A percentile compares a stretch with the other conserved stretches of the same genome.
Conservation (phyloP, 1,140 invertebrate species). For the Onthophagus taurus region DNA sequence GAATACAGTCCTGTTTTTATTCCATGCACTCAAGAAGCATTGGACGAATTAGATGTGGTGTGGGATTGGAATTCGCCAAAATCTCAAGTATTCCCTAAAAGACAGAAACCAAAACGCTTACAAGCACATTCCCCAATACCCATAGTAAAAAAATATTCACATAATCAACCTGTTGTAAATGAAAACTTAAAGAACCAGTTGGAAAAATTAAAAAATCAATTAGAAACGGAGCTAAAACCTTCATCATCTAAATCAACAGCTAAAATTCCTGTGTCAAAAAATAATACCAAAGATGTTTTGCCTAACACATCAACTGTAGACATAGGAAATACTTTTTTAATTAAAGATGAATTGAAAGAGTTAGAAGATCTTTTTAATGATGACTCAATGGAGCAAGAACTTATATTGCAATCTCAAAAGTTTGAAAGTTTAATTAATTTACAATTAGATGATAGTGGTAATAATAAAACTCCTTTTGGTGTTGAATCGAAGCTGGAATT, state of each 20-base stretch:
- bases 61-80: slow-evolving; percentile 36
- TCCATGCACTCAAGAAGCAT: slow-evolving; percentile 27
- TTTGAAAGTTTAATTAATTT: slow-evolving; percentile 20
- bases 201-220: slow-evolving; percentile 26
- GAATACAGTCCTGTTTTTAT: slow-evolving; percentile 18
- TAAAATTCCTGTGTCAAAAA: slow-evolving; percentile 5
- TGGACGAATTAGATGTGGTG: slow-evolving; percentile 30
- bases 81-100: slow-evolving; percentile 19
- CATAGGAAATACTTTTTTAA: slow-evolving; percentile 6
- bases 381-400: slow-evolving; percentile 30
- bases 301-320: slow-evolving; percentile 14
- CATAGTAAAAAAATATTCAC: slow-evolving; percentile 22
- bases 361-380: slow-evolving; percentile 27
- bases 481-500: background rate
- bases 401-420: slow-evolving; percentile 29
- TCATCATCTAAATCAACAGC: background rate
- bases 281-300: slow-evolving; percentile 19
- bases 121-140: slow-evolving; percentile 24
- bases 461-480: slow-evolving; percentile 7
- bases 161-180: slow-evolving; percentile 23
- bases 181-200: slow-evolving; percentile 31
- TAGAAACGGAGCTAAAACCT: slow-evolving; percentile 10
- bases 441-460: slow-evolving; percentile 9
- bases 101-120: slow-evolving; percentile 17
- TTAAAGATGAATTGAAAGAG: background rate